Conservation (phyloP, 2,888 invertebrate species). For the Drosophila neotestacea region DNA sequence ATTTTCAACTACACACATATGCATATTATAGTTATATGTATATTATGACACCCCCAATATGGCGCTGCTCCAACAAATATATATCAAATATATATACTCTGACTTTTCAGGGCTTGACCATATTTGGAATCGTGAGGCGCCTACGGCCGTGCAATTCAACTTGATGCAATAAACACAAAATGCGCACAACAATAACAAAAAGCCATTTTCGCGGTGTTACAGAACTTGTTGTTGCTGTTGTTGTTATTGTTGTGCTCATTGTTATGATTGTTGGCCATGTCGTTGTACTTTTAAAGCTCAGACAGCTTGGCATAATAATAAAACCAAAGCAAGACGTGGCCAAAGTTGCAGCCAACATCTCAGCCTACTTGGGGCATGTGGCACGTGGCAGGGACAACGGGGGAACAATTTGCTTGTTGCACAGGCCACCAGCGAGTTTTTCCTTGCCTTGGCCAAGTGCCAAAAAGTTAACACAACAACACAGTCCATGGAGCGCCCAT, state of each 20-base stretch:
- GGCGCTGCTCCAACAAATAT: slow-evolving; percentile 27
- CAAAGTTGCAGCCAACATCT: slow-evolving; percentile 27
- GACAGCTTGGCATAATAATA: slow-evolving; percentile 68
- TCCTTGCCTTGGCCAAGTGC: slow-evolving; percentile 63
- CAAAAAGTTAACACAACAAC: slow-evolving; percentile 50
- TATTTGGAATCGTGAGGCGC: slow-evolving; percentile 61
- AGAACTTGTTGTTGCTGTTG: slow-evolving; percentile 19
- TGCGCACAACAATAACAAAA: slow-evolving; percentile 66
- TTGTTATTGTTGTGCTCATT: slow-evolving; percentile 27
- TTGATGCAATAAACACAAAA: slow-evolving; percentile 70
- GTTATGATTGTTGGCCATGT: slow-evolving; percentile 45
- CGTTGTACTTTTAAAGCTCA: slow-evolving; percentile 60
- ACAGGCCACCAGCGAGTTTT: slow-evolving; percentile 32
- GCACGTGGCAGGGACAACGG: not conserved
- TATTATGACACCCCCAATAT: slow-evolving; percentile 23
- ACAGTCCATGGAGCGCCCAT: slow-evolving; percentile 3
- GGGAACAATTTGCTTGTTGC: slow-evolving; percentile 31
- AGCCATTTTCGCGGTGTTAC: slow-evolving; percentile 49
- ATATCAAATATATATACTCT: not conserved
- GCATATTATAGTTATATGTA: not conserved
- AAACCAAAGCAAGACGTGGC: slow-evolving; percentile 51
- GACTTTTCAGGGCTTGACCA: slow-evolving; percentile 51
- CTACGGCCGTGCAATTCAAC: slow-evolving; percentile 46
- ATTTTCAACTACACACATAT: slow-evolving; percentile 19
- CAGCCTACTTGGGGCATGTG: not conserved